phyloP scores from a whole-genome alignment of 2,113 vertebrate genomes.

The Hydropotes inermis region DNA sequence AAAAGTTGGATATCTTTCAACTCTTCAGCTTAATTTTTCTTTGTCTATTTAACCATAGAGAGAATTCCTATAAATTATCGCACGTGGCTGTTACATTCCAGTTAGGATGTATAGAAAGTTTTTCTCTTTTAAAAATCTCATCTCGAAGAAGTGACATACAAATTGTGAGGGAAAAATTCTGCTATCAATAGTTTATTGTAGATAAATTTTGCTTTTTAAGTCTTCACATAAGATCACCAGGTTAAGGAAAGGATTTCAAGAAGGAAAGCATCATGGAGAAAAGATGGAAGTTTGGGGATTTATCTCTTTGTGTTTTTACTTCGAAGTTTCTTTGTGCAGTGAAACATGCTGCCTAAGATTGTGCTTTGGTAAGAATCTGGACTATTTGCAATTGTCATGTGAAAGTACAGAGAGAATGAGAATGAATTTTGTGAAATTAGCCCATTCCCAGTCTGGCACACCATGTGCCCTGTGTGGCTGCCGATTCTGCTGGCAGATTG shows the following conservation, averaged over 20 bases:
- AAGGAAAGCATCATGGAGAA: conserved; percentile 4
- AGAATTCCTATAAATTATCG: neutral
- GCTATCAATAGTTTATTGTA: conserved; percentile 36
- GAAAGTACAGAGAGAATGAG: conserved; percentile 38
- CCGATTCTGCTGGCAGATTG: conserved; percentile 58
- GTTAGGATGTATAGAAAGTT: neutral
- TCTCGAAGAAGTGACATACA: neutral
- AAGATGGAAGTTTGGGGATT: conserved; percentile 20
- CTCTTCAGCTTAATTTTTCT: neutral
- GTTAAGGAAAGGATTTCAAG: conserved; percentile 41
- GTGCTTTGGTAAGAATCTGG: conserved; percentile 37
- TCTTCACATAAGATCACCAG: conserved; percentile 39
- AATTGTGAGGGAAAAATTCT: conserved; percentile 16
- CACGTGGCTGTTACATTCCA: neutral
- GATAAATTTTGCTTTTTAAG: conserved; percentile 35
- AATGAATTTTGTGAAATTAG: conserved; percentile 65
- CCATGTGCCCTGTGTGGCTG: conserved; percentile 50
- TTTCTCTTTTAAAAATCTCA: conserved; percentile 24
- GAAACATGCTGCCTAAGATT: conserved; percentile 15
- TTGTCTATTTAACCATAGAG: conserved; percentile 8
- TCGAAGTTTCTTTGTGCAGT: conserved; percentile 42
- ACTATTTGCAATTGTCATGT: conserved; percentile 34
- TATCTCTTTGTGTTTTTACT: conserved; percentile 48
- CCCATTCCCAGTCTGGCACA: conserved; percentile 50
- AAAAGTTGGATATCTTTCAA: neutral